phyloP scores from a whole-genome alignment of 2,113 vertebrate species.

The Brachyhypopomus occidentalis region DNA sequence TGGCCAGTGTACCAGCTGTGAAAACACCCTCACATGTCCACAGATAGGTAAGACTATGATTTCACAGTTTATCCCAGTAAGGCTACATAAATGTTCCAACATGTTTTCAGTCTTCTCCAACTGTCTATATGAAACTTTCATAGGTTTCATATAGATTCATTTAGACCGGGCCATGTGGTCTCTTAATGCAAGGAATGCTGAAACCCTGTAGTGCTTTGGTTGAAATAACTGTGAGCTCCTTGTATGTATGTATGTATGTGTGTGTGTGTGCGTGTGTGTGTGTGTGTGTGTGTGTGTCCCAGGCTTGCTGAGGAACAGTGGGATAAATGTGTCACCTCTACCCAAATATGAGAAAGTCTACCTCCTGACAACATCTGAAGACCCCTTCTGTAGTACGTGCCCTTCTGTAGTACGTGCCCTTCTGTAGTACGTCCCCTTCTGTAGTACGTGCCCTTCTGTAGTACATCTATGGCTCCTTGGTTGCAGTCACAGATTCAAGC shows the following conservation, averaged over 20 bases:
- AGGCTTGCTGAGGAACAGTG: slow-evolving; percentile 81
- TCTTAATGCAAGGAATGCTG: too few species aligned
- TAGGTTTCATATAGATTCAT: too few species aligned
- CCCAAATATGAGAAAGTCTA: slow-evolving; percentile 82
- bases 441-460: not conserved
- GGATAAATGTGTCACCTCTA: slow-evolving; percentile 72
- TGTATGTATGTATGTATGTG: slow-evolving; percentile 38
- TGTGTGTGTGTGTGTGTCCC: slow-evolving; percentile 42
- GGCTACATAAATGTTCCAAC: not conserved
- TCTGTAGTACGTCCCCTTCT: too few species aligned
- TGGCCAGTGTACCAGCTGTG: slow-evolving; percentile 82
- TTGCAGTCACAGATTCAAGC: not conserved
- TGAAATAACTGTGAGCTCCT: too few species aligned
- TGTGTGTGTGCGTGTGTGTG: slow-evolving; percentile 11
- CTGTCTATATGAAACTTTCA: too few species aligned
- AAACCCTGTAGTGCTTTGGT: too few species aligned
- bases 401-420: slow-evolving; percentile 80
- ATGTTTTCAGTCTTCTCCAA: too few species aligned
- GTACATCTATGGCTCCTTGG: too few species aligned
- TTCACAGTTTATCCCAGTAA: not conserved
- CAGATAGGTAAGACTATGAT: slow-evolving; percentile 79
- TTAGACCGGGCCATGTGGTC: too few species aligned
- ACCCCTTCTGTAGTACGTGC: slow-evolving; percentile 85
- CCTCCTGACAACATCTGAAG: slow-evolving; percentile 76
- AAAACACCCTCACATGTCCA: slow-evolving; percentile 78